Conservation (phyloP, 2,797 vertebrate genomes). For the Smutsia gigantea region DNA sequence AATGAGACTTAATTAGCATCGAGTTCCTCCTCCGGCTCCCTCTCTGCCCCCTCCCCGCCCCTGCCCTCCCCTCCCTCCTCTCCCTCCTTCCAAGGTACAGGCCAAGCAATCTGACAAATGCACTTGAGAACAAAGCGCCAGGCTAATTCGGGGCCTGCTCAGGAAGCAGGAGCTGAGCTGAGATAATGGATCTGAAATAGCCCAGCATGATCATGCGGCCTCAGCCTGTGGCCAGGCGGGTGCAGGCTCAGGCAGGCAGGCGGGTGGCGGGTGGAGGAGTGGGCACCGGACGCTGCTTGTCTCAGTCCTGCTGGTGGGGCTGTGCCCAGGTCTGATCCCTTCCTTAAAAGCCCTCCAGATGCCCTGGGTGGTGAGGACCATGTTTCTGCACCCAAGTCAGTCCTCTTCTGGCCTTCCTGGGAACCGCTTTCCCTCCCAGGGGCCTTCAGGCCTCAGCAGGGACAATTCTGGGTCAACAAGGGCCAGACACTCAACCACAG, state of each 20-base stretch:
- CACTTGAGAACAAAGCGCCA: conserved; percentile 84
- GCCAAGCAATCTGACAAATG: conserved; percentile 82
- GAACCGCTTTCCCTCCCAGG: not conserved
- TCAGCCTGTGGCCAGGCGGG: conserved; percentile 78
- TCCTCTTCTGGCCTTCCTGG: conserved; percentile 1
- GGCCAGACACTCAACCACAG: not conserved
- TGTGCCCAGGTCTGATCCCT: not conserved
- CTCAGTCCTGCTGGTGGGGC: not conserved
- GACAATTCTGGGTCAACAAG: not conserved
- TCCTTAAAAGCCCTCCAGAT: not conserved
- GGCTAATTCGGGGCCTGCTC: conserved; percentile 83
- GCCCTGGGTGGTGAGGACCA: not conserved
- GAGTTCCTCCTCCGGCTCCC: conserved; percentile 83
- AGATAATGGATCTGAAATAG: conserved; percentile 87
- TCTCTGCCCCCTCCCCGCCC: conserved; percentile 64
- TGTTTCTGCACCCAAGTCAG: not conserved
- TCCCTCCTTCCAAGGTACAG: conserved; percentile 59
- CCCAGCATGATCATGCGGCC: conserved; percentile 79
- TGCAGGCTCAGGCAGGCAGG: conserved; percentile 62
- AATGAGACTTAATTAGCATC: conserved; percentile 86
- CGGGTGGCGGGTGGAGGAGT: conserved; percentile 1
- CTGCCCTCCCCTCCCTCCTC: conserved; percentile 54
- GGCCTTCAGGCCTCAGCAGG: not conserved
- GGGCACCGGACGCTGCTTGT: not conserved
- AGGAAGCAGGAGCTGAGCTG: conserved; percentile 84